These are phyloP conservation scores for Conistra vaccinii DNA, from an alignment of 2,888 invertebrate genomes.

Conservation along the genomic window DNA sequence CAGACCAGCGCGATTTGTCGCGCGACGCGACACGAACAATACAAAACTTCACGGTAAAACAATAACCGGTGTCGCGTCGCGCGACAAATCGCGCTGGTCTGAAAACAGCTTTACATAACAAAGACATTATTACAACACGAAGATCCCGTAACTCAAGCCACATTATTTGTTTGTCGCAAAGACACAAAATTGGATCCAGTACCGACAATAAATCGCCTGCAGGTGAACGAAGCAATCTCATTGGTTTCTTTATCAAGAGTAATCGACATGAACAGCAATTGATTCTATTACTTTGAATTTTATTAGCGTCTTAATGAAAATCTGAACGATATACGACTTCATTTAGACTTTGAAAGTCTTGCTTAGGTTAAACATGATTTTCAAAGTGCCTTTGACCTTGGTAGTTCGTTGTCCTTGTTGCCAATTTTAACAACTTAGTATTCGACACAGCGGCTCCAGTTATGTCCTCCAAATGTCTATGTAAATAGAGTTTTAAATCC, in stretches of 20 bases:
- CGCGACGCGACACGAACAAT: no score
- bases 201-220: slow-evolving; percentile 67
- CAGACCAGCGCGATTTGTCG: no score
- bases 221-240: slow-evolving; percentile 57
- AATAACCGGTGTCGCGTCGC: no score
- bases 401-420: not conserved
- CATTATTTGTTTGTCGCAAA: slow-evolving; percentile 10
- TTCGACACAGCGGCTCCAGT: not conserved
- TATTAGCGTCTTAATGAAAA: slow-evolving; percentile 60
- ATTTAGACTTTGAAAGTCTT: not conserved
- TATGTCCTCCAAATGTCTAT: not conserved
- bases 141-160: not conserved
- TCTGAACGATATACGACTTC: slow-evolving; percentile 29
- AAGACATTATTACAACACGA: not conserved
- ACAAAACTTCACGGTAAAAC: no score
- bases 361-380: slow-evolving; percentile 6
- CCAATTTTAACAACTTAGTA: not conserved
- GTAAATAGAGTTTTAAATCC: not conserved
- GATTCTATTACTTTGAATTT: slow-evolving; percentile 24
- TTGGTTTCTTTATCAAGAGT: slow-evolving; percentile 54
- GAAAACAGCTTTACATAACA: no score
- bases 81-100: no score
- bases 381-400: slow-evolving; percentile 14
- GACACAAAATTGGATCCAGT: slow-evolving; percentile 49
- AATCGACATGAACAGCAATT: slow-evolving; percentile 62